phyloP scores from a whole-genome alignment of 2,113 vertebrate genomes.

The Eurypyga helias region DNA sequence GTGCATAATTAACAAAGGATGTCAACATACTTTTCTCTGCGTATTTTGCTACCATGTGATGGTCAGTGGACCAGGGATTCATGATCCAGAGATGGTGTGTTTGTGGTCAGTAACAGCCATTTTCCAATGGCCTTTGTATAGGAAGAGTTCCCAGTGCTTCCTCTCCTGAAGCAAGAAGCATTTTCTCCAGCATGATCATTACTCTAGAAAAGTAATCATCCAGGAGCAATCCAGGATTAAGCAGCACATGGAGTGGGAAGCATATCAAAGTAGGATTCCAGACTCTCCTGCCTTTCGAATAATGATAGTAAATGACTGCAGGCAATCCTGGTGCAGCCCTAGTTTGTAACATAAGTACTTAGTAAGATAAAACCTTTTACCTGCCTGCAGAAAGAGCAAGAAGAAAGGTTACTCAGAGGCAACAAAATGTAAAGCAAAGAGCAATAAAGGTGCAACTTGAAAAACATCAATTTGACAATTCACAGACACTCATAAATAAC shows the following conservation, averaged over 20 bases:
- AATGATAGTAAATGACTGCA: background rate
- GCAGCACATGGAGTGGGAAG: background rate
- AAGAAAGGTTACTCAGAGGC: background rate
- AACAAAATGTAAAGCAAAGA: background rate
- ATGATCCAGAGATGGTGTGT: background rate
- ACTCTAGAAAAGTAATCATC: background rate
- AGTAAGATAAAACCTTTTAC: background rate
- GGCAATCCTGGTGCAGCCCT: background rate
- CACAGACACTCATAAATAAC: background rate
- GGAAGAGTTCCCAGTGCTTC: background rate
- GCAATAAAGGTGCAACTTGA: background rate
- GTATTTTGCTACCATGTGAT: background rate
- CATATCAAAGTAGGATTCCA: background rate
- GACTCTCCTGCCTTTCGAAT: background rate
- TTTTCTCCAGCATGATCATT: background rate
- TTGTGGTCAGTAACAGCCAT: background rate
- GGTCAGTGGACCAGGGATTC: background rate
- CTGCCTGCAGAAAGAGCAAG: background rate
- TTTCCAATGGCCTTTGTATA: background rate
- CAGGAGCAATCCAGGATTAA: background rate
- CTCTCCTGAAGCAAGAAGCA: background rate
- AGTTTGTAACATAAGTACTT: background rate
- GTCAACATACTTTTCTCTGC: background rate
- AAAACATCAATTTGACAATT: background rate
- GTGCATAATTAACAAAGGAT: background rate